These are phyloP conservation scores for Plebejus argus DNA, from an alignment of 2,888 invertebrate genomes.

Conservation along the genomic window DNA sequence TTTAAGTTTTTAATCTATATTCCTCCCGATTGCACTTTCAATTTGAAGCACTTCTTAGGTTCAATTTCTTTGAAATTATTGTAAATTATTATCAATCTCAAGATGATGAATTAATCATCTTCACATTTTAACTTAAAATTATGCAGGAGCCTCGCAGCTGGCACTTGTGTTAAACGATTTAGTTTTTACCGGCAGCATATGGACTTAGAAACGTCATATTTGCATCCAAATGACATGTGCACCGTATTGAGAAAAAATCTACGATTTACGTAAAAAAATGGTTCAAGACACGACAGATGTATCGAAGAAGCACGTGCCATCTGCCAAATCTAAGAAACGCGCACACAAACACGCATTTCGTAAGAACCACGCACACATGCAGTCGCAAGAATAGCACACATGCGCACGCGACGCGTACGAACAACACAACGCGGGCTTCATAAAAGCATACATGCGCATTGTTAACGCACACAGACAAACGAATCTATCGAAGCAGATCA, in stretches of 20 bases:
- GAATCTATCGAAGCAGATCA: conserved; percentile 66
- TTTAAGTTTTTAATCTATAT: too few relatives aligned
- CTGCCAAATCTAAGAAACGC: conserved; percentile 76
- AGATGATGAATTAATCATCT: background rate
- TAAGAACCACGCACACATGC: conserved; percentile 65
- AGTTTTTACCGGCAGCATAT: conserved; percentile 72
- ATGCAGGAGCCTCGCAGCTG: conserved; percentile 45
- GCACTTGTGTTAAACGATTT: conserved; percentile 70
- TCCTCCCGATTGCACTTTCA: conserved; percentile 12
- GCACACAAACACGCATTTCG: conserved; percentile 55
- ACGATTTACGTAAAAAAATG: conserved; percentile 60
- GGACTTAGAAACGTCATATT: conserved; percentile 69
- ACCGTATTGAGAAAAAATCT: conserved; percentile 48
- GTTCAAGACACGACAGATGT: conserved; percentile 73
- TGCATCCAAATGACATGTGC: conserved; percentile 77
- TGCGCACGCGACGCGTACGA: conserved; percentile 52
- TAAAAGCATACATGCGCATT: too few relatives aligned
- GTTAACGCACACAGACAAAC: conserved; percentile 57
- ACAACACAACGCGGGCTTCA: conserved; percentile 54
- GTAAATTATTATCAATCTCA: background rate
- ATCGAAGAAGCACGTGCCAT: conserved; percentile 79
- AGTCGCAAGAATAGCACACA: conserved; percentile 61
- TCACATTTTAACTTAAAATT: background rate
- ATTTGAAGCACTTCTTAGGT: conserved; percentile 8
- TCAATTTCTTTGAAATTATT: background rate